Evolutionary conservation across 2,797 vertebrate genomes (phyloP), one percentile per base, ranked within the genome.

Genomic region (Sebastes trivittatus): DNA sequence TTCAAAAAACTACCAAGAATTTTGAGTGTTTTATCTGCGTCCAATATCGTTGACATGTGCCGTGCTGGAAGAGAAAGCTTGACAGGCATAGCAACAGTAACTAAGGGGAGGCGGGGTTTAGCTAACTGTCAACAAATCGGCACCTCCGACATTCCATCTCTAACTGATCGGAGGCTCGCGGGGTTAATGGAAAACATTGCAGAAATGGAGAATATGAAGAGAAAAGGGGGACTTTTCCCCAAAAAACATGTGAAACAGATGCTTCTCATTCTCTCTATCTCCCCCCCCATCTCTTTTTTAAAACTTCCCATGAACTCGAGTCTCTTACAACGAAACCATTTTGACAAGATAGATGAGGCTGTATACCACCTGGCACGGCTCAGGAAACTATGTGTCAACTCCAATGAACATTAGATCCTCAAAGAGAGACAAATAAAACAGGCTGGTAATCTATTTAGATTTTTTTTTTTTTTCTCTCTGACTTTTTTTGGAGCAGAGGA

Each of bases 321-420:
- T 71, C 63, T 72, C 20, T 46, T 56, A 71, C 38, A 87, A 25
- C 27, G 36, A 36, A 90, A 23, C 89, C 71, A 20, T 75, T 86
- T 61, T 76, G 89, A 90, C 86, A 86, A 81, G 83, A 75, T 22
- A 73, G 70, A 87, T 81, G 80, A 79, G 78, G 68, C 59, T 73
- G 65, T 81, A 36, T 72, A 74, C 62, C 49, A 80, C 60, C 55
- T 86, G 85, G 83, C 81, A 79, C 7, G 1, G 78, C 77, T 76
- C 46, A 64, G 79, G 76, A 89, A 92, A 82, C 79, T 79, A 80
- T 81, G 77, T 62, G 90, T 91, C 90, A 90, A 36, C 42, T 79
- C 62, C 11, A 88, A 89, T 89, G 30, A 91, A 83, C 83, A 84
- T 92, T 89, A 89, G 65, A 72, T 78, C 71, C 78, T 85, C 81